Percentiles rank a stretch among this genome's conserved stretches.
These are phyloP conservation scores for Drosophila sordidula DNA, from an alignment of 2,888 invertebrate species.

Conservation along the genomic window DNA sequence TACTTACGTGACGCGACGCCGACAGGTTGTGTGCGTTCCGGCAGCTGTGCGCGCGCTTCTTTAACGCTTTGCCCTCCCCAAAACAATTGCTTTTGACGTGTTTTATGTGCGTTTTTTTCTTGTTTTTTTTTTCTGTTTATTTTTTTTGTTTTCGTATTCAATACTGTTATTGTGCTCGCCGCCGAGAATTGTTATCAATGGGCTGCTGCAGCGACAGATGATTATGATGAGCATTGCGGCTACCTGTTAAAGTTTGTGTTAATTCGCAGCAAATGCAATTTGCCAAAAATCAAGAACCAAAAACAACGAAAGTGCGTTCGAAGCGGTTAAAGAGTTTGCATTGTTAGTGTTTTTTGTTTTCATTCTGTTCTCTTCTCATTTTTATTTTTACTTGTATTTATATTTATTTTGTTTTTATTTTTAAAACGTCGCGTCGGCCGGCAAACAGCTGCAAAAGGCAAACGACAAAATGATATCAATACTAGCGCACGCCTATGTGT, in stretches of 20 bases:
- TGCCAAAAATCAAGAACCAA: slow-evolving; percentile 4
- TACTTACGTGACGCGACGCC: slow-evolving; percentile 64
- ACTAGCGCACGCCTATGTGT: neutral
- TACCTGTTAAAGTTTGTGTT: slow-evolving; percentile 34
- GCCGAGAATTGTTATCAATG: slow-evolving; percentile 40
- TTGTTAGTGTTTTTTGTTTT: slow-evolving; percentile 32
- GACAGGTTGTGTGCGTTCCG: slow-evolving; percentile 46
- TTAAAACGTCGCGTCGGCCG: slow-evolving; percentile 48
- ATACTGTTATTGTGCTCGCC: slow-evolving; percentile 17
- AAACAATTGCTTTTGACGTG: slow-evolving; percentile 35
- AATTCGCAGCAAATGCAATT: slow-evolving; percentile 52
- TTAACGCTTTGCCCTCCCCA: slow-evolving; percentile 8
- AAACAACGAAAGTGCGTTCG: slow-evolving; percentile 35
- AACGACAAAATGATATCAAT: slow-evolving; percentile 44
- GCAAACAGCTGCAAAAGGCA: slow-evolving; percentile 58
- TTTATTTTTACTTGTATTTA: slow-evolving; percentile 19
- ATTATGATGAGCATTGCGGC: slow-evolving; percentile 25
- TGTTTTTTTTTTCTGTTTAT: slow-evolving; percentile 13
- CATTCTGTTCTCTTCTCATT: slow-evolving; percentile 9
- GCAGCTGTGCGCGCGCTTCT: slow-evolving; percentile 21
- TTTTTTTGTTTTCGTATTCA: slow-evolving; percentile 14
- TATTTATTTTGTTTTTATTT: slow-evolving; percentile 56
- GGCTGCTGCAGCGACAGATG: slow-evolving; percentile 5
- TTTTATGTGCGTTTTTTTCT: slow-evolving; percentile 33
- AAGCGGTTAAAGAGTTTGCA: slow-evolving; percentile 35